Percentiles rank a stretch among this genome's conserved stretches.
phyloP scores from a whole-genome alignment of 1,140 invertebrate species.

The Eciton burchellii region DNA sequence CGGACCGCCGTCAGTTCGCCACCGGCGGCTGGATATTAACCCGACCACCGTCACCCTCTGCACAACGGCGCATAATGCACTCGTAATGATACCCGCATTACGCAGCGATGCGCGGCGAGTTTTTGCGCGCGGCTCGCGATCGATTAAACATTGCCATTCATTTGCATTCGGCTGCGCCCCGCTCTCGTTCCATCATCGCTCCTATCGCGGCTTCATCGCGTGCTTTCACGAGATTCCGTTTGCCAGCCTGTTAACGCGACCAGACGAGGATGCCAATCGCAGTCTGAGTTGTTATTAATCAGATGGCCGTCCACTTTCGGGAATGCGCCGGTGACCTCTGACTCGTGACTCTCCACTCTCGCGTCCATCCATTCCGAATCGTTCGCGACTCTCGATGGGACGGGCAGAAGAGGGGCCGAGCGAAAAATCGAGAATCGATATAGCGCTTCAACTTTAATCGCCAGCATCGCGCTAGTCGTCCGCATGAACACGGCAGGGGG shows the following conservation, averaged over 20 bases:
- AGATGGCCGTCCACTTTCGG: too few relatives aligned
- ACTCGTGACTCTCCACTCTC: background rate
- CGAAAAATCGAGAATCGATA: conserved; percentile 48
- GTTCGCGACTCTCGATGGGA: too few relatives aligned
- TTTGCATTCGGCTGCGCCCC: background rate
- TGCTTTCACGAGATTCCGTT: too few relatives aligned
- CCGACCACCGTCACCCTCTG: background rate
- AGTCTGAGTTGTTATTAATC: too few relatives aligned
- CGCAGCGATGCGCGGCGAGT: conserved; percentile 16
- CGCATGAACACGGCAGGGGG: background rate
- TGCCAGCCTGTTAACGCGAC: too few relatives aligned
- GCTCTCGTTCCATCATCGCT: background rate
- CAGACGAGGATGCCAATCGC: too few relatives aligned
- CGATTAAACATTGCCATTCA: background rate
- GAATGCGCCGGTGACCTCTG: background rate
- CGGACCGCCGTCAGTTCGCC: conserved; percentile 44
- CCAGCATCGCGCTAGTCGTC: background rate
- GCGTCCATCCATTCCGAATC: too few relatives aligned
- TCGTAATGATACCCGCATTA: conserved; percentile 26
- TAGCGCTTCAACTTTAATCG: conserved; percentile 33
- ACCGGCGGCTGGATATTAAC: conserved; percentile 52
- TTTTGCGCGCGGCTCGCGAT: conserved; percentile 1
- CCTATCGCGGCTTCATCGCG: background rate
- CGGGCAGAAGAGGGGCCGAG: background rate
- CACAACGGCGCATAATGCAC: conserved; percentile 47